These are phyloP conservation scores for Protonibea diacanthus DNA, from an alignment of 2,797 vertebrate species.

Conservation along the genomic window DNA sequence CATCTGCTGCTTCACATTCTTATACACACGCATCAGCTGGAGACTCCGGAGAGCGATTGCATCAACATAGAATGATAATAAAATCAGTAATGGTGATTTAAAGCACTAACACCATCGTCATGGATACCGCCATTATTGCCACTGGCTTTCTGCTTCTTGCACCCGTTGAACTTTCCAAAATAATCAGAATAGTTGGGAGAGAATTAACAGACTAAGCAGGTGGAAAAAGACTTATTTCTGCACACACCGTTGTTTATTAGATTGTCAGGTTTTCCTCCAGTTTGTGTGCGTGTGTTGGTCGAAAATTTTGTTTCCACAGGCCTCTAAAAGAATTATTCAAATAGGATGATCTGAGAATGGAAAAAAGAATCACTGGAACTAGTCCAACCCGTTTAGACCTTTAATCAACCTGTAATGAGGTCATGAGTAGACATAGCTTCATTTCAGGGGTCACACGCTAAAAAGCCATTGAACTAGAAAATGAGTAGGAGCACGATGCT, in stretches of 20 bases:
- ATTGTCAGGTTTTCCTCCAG: neutral
- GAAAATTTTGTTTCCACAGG: neutral
- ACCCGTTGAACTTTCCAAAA: neutral
- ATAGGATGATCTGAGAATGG: no score
- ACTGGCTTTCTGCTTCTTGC: no score
- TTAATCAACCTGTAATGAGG: neutral
- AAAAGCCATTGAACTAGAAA: slow-evolving; percentile 7
- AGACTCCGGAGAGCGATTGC: neutral
- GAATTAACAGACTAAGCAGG: neutral
- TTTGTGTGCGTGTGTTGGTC: neutral
- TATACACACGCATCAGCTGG: neutral
- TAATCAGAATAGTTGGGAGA: neutral
- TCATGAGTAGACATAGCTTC: neutral
- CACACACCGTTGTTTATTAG: neutral
- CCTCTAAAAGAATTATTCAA: no score
- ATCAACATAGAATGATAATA: neutral
- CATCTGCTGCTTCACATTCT: neutral
- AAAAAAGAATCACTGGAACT: neutral
- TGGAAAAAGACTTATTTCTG: neutral
- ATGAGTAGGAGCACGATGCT: neutral
- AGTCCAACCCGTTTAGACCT: neutral
- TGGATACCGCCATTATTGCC: no score
- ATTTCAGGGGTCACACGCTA: slow-evolving; percentile 4
- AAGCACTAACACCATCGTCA: neutral
- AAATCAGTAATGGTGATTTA: neutral